Evolutionary conservation across 2,797 vertebrate genomes (phyloP).

Genomic region (Triplophysa bombifrons): DNA sequence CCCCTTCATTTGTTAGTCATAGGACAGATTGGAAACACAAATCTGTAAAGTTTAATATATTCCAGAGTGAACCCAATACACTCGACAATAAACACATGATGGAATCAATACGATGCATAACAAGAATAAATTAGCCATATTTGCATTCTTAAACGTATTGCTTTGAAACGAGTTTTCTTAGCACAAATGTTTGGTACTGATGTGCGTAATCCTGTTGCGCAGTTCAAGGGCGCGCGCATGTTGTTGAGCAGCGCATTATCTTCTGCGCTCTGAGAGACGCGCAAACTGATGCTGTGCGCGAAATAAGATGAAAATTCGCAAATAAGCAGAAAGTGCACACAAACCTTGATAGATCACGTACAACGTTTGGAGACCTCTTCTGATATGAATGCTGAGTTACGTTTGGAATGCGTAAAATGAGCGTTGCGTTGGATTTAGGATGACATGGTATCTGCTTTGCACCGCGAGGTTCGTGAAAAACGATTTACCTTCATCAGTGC

Average conservation of each 20-base stretch:
- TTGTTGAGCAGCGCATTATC: conserved; percentile 1
- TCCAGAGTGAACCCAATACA: background rate
- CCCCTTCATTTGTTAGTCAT: background rate
- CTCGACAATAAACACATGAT: background rate
- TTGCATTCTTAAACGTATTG: background rate
- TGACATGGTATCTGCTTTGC: background rate
- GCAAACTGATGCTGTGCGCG: conserved; percentile 9
- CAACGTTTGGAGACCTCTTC: background rate
- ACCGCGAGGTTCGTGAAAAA: background rate
- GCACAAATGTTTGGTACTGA: conserved; percentile 13
- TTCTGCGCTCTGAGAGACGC: conserved; percentile 11
- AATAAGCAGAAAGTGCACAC: background rate
- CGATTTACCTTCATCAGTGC: background rate
- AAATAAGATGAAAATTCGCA: background rate
- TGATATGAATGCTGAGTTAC: background rate
- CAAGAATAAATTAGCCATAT: background rate
- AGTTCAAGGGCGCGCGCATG: conserved; percentile 16
- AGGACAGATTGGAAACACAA: background rate
- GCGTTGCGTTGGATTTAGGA: background rate
- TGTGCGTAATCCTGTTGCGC: conserved; percentile 31
- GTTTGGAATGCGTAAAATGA: conserved; percentile 4
- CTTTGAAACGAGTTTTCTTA: background rate
- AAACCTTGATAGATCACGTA: background rate
- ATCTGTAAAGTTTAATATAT: too few relatives aligned
- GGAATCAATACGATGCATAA: too few relatives aligned